Conservation (phyloP, 1,140 invertebrate species). For the Aphidius ervi region DNA sequence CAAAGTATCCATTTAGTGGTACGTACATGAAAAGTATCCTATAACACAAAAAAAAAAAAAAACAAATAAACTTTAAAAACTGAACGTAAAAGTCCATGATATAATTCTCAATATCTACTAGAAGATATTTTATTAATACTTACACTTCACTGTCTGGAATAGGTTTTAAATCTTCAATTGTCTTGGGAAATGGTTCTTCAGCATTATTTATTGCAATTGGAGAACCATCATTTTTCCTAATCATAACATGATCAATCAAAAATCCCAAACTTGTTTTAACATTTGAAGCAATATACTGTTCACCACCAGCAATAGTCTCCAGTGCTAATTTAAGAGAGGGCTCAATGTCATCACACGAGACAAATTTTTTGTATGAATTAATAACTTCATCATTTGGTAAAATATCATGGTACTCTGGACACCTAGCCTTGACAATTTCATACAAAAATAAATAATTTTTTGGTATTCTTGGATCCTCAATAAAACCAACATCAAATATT, state of each 20-base stretch:
- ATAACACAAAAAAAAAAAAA: constrained; percentile 31
- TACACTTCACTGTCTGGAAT: constrained; percentile 50
- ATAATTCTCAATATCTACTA: too few relatives aligned
- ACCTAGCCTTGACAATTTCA: too few relatives aligned
- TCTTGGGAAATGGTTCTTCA: constrained; percentile 20
- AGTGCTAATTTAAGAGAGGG: too few relatives aligned
- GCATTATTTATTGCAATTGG: constrained; percentile 46
- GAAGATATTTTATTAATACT: constrained; percentile 20
- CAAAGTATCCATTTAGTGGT: constrained; percentile 37
- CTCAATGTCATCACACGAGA: too few relatives aligned
- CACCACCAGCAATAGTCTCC: too few relatives aligned
- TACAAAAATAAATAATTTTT: too few relatives aligned
- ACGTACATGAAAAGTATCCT: constrained; percentile 49
- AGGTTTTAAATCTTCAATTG: constrained; percentile 45
- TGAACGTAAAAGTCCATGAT: too few relatives aligned
- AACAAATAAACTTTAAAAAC: not conserved
- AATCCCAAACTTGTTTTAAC: not conserved
- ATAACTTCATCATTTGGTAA: too few relatives aligned
- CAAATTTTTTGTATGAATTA: too few relatives aligned
- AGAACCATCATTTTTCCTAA: constrained; percentile 53
- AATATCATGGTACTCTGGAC: too few relatives aligned
- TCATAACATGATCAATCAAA: constrained; percentile 53
- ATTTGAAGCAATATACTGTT: not conserved
- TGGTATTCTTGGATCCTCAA: too few relatives aligned
- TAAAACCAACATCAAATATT: constrained; percentile 6